Evolutionary conservation across 1,140 invertebrate genomes (phyloP), one percentile per base, ranked within the genome.

Genomic region (Lordiphosa clarofinis): DNA sequence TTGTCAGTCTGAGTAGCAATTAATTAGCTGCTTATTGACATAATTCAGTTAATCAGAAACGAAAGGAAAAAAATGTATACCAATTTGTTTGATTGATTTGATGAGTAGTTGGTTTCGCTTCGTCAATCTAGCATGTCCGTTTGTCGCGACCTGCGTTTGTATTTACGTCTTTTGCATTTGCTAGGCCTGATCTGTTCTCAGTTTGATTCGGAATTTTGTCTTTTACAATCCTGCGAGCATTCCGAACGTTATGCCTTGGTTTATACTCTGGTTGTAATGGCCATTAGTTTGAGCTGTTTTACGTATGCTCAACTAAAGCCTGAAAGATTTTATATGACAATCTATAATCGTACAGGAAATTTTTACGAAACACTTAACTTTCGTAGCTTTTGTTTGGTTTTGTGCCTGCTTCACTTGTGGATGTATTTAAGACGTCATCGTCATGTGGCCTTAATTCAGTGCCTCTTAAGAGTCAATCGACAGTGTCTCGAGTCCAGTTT

Each of bases 301-400:
- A 13, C 49, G 1, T 78, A 36, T 4, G 64, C 49, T 2, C 50
- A 67, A 31, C 4, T 78, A 5, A 15, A 60, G 4, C 56, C 78
- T 6, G 10, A 71, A 1, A 21, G 9, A 0, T 56, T 84, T 2
- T 56, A 58, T 10, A 28, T 78, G 5, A 0, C 0, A 3, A 5
- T 63, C 4, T 71, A 84, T n/a, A 84, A 70, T 13, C 35, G 59
- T 10, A 84, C 78, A 1, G 78, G 78, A 10, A 84, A 84, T 44
- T 48, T 63, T 15, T 78, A 78, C 11, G 79, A 78, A 10, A 49
- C 48, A 1, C 2, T 71, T 8, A 73, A 66, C 31, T 31, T 84
- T 38, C 53, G 69, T 0, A 15, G 46, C 43, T 70, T 47, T 0
- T 84, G 73, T 9, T 1, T 71, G 4, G 65, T 69, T 4, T 33